Conservation (phyloP, 2,888 invertebrate species). For the Ectemnius continuus region DNA sequence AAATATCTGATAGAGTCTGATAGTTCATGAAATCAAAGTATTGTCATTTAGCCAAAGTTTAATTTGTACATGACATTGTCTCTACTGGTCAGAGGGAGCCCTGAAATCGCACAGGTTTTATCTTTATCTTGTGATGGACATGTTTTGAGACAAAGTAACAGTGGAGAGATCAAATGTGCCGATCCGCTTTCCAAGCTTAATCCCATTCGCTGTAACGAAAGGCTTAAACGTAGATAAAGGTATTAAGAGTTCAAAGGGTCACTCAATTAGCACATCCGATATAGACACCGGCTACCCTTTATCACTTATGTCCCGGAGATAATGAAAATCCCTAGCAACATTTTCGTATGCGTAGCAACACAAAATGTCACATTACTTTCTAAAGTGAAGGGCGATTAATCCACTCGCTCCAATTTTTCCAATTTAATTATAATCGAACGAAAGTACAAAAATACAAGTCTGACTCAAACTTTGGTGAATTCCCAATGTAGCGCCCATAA, state of each 20-base stretch:
- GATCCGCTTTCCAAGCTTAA: constrained; percentile 61
- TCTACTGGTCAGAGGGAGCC: no score
- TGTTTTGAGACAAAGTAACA: background rate
- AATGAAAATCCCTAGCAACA: constrained; percentile 12
- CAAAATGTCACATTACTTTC: background rate
- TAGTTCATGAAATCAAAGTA: no score
- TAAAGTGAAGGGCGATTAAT: no score
- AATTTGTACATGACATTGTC: no score
- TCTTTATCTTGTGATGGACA: background rate
- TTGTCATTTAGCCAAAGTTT: no score
- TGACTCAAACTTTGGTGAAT: no score
- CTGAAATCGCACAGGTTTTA: background rate
- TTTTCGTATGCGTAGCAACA: background rate
- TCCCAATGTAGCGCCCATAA: no score
- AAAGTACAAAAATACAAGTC: no score
- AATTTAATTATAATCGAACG: no score
- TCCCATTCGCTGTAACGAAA: constrained; percentile 49
- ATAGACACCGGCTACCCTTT: constrained; percentile 20
- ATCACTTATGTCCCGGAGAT: background rate
- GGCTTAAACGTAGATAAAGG: constrained; percentile 50
- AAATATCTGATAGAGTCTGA: no score
- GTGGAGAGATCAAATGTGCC: constrained; percentile 32
- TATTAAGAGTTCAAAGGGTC: constrained; percentile 57
- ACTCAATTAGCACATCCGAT: constrained; percentile 47
- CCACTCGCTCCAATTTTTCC: no score